These are phyloP conservation scores for Clarias platycephalus DNA, from an alignment of 2,797 vertebrate genomes.

Conservation along the genomic window DNA sequence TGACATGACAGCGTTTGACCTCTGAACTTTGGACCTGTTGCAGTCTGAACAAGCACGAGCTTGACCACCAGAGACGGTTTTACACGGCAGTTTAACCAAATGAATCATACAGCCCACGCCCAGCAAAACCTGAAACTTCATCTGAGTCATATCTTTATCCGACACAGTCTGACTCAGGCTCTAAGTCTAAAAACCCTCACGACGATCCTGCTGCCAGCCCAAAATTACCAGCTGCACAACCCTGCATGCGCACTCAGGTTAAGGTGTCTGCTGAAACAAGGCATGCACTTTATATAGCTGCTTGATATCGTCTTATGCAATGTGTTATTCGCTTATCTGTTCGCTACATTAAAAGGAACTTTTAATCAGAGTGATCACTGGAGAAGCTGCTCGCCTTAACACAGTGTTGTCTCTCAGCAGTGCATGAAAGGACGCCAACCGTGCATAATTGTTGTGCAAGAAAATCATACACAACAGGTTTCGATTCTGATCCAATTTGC, in stretches of 20 bases:
- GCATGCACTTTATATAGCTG: background rate
- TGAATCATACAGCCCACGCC: constrained; percentile 11
- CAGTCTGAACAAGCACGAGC: background rate
- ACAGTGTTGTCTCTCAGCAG: background rate
- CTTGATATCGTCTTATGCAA: background rate
- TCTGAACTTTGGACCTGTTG: background rate
- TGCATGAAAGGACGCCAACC: background rate
- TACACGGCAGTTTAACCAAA: background rate
- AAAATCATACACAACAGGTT: background rate
- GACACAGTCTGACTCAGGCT: background rate
- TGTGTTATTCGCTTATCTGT: background rate
- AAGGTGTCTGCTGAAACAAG: background rate
- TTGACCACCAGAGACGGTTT: background rate
- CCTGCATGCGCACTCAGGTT: background rate
- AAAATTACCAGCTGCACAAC: constrained; percentile 1
- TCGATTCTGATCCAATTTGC: too few relatives aligned
- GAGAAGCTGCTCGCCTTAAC: background rate
- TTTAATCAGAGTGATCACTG: too few relatives aligned
- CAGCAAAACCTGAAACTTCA: background rate
- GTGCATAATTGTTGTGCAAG: background rate
- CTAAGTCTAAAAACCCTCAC: constrained; percentile 3
- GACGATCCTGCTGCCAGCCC: constrained; percentile 12
- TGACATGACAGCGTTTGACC: background rate
- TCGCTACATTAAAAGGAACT: background rate
- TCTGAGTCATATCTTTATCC: constrained; percentile 20